Conservation (phyloP, 1,140 invertebrate genomes). For the Brachionus asplanchnoidis region DNA sequence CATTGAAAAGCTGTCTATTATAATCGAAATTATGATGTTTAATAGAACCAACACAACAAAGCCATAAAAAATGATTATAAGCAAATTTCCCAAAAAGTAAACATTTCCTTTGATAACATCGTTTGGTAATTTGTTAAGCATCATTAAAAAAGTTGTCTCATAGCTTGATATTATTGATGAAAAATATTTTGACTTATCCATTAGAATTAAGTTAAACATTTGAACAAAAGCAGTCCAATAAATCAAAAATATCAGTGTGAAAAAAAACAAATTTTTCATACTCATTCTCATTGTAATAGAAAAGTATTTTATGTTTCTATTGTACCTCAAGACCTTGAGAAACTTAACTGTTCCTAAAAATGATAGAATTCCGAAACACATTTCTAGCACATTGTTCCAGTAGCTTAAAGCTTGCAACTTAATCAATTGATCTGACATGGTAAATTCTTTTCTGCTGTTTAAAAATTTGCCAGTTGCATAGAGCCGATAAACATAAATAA, state of each 20-base stretch:
- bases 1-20: background rate
- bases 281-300: background rate
- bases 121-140: background rate
- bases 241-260: background rate
- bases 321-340: constrained; percentile 3
- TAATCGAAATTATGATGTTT: background rate
- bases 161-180: background rate
- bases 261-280: background rate
- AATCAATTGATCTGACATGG: constrained; percentile 58
- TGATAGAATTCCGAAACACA: background rate
- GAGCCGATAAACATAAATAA: background rate
- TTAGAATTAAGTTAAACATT: background rate
- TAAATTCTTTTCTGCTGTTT: constrained; percentile 46
- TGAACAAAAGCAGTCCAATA: constrained; percentile 10
- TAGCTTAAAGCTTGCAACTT: constrained; percentile 43
- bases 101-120: background rate
- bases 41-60: background rate
- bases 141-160: constrained; percentile 7
- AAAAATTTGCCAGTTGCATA: background rate
- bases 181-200: background rate
- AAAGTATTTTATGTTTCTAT: background rate
- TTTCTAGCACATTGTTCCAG: background rate
- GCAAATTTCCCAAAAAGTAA: background rate
- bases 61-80: background rate
- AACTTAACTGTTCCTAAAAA: constrained; percentile 22